Evolutionary conservation across 2,888 invertebrate genomes (phyloP).

Genomic region (Tetragonisca angustula): DNA sequence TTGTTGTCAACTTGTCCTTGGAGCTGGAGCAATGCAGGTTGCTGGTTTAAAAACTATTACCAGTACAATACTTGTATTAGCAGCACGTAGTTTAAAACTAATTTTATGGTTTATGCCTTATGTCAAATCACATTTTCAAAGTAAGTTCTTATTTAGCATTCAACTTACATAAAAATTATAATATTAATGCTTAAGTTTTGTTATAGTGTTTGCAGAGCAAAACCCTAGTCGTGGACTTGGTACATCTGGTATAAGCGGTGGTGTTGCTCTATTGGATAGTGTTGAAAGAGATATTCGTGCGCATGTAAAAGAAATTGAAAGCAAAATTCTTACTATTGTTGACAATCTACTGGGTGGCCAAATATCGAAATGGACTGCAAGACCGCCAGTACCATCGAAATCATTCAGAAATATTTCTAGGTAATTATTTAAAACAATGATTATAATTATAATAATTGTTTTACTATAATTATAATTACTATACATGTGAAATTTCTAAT

Average conservation of each 20-base stretch:
- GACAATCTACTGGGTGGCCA: conserved; percentile 93
- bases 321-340: conserved; percentile 95
- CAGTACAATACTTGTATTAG: conserved; percentile 95
- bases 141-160: conserved; percentile 69
- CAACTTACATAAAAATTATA: not conserved
- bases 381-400: conserved; percentile 97
- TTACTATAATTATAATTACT: not conserved
- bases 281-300: conserved; percentile 93
- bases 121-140: conserved; percentile 89
- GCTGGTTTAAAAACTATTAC: conserved; percentile 98
- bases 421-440: conserved; percentile 68
- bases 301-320: conserved; percentile 96
- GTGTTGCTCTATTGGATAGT: conserved; percentile 85
- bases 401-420: conserved; percentile 94
- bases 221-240: conserved; percentile 77
- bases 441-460: not conserved
- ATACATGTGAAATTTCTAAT: conserved; percentile 76
- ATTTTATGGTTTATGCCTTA: conserved; percentile 92
- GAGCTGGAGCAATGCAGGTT: conserved; percentile 97
- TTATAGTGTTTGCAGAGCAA: conserved; percentile 77
- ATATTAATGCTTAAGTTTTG: not conserved
- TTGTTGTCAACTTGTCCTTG: conserved; percentile 96
- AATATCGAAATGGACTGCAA: conserved; percentile 95
- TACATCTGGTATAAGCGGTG: conserved; percentile 77
- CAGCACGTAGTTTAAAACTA: conserved; percentile 93